phyloP scores from a whole-genome alignment of 1,140 invertebrate species.

The Episyrphus balteatus region DNA sequence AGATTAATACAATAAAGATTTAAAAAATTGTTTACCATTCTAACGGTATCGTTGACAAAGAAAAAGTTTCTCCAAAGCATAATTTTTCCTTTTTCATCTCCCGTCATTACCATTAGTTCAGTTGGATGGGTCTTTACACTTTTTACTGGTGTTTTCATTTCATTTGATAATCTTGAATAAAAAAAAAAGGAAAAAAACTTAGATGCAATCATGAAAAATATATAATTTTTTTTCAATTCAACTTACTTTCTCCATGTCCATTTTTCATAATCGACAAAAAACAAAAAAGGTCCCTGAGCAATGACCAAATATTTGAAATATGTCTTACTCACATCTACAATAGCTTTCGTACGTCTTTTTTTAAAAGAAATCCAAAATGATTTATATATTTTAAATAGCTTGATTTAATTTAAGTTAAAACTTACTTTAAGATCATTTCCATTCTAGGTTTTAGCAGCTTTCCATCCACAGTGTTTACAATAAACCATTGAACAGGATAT shows the following conservation, averaged over 20 bases:
- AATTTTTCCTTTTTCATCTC: constrained; percentile 56
- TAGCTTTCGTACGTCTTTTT: constrained; percentile 10
- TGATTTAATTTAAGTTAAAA: not conserved
- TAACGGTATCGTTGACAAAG: constrained; percentile 10
- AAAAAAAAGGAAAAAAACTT: not conserved
- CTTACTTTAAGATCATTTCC: constrained; percentile 16
- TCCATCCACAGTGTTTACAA: constrained; percentile 19
- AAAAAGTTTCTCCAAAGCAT: constrained; percentile 52
- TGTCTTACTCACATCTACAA: constrained; percentile 20
- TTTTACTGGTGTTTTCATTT: constrained; percentile 42
- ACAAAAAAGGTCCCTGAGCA: constrained; percentile 25
- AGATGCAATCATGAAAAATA: not conserved
- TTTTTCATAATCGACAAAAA: constrained; percentile 29
- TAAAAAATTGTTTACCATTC: constrained; percentile 6
- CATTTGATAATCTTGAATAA: constrained; percentile 35
- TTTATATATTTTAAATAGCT: too few species aligned
- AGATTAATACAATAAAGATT: too few species aligned
- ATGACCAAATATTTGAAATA: constrained; percentile 29
- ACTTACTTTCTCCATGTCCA: constrained; percentile 15
- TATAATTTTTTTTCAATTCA: not conserved
- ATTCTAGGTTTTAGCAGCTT: constrained; percentile 8
- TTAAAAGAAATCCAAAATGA: not conserved
- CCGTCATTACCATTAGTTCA: constrained; percentile 56
- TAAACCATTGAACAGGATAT: constrained; percentile 8
- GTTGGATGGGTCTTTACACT: constrained; percentile 58